Conservation (phyloP, 2,113 vertebrate species). For the Salvelinus alpinus region DNA sequence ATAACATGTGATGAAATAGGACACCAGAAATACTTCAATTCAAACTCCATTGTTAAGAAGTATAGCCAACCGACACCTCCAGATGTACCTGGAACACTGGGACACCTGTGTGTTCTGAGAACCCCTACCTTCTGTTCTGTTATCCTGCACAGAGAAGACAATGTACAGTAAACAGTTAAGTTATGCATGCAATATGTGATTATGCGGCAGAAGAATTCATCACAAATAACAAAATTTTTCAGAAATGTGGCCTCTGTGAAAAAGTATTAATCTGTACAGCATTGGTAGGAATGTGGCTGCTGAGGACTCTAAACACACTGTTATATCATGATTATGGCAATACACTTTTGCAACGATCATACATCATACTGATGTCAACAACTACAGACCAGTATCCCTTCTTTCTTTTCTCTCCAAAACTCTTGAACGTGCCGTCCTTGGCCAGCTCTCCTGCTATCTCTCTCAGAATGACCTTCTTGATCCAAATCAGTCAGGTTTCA, state of each 20-base stretch:
- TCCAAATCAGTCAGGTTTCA: too few species aligned
- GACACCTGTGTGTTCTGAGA: constrained; percentile 60
- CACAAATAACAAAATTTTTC: constrained; percentile 55
- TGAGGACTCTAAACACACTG: background rate
- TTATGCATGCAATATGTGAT: constrained; percentile 45
- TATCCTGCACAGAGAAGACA: constrained; percentile 80
- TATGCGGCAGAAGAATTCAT: constrained; percentile 59
- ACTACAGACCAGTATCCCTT: too few species aligned
- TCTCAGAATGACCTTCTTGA: too few species aligned
- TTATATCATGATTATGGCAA: background rate
- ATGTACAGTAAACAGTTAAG: constrained; percentile 72
- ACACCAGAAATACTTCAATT: constrained; percentile 5
- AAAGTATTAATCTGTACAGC: constrained; percentile 16
- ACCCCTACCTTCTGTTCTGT: constrained; percentile 58
- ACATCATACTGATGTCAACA: too few species aligned
- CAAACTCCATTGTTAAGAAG: constrained; percentile 18
- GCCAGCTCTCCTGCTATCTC: too few species aligned
- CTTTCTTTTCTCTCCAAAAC: too few species aligned
- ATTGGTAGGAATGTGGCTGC: background rate
- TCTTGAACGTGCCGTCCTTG: too few species aligned
- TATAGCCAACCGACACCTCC: background rate
- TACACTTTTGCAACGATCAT: background rate
- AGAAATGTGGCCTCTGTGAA: background rate
- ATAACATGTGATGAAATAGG: background rate
- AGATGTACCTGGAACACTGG: constrained; percentile 23